Conservation (phyloP, 2,797 vertebrate species). For the Enteromius thamalakanensis region DNA sequence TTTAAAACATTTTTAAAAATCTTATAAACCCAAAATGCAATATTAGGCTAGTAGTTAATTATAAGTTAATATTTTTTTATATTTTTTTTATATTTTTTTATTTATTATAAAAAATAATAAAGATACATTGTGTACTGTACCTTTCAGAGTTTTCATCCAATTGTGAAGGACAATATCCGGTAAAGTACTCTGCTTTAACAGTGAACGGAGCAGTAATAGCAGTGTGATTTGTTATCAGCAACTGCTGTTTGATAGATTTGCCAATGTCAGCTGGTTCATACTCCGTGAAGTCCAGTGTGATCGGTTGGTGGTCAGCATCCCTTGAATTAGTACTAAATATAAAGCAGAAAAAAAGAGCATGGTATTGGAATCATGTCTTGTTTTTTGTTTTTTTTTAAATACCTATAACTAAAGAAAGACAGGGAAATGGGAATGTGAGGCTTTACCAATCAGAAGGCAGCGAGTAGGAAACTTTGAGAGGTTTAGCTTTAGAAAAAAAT, state of each 20-base stretch:
- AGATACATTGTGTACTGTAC: constrained; percentile 54
- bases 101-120: too few species aligned
- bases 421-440: neutral
- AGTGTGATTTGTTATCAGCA: constrained; percentile 85
- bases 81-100: too few species aligned
- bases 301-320: constrained; percentile 33
- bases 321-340: constrained; percentile 63
- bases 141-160: constrained; percentile 57
- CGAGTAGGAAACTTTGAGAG: constrained; percentile 79
- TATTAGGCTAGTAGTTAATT: neutral
- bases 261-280: constrained; percentile 71
- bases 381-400: neutral
- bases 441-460: constrained; percentile 68
- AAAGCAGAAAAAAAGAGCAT: constrained; percentile 6
- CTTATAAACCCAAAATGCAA: neutral
- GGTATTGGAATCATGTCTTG: neutral
- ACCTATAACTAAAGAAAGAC: neutral
- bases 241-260: constrained; percentile 70
- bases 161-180: constrained; percentile 55
- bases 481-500: constrained; percentile 79
- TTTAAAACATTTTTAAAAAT: neutral
- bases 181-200: constrained; percentile 82
- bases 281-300: constrained; percentile 83
- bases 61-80: neutral
- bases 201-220: constrained; percentile 81